Evolutionary conservation across 2,888 invertebrate genomes (phyloP), one percentile per base, ranked within the genome.

Genomic region (Lathronympha strigana): DNA sequence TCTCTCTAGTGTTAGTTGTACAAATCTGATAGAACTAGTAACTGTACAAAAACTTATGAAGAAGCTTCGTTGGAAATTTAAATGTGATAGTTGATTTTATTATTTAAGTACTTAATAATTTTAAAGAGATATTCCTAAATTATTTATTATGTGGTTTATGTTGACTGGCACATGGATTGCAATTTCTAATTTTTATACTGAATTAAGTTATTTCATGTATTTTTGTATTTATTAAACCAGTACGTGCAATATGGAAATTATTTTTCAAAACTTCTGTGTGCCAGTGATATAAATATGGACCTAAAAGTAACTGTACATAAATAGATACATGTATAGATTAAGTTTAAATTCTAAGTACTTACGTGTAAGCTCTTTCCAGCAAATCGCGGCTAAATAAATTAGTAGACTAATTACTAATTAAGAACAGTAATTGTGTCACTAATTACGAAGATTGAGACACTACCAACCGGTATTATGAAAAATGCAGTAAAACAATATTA

Each of bases 51-150:
- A 77, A 79, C 74, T 76, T 79, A 77, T 76, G 77, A 79, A 82
- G 84, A 87, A 81, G 87, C 89, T 90, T 90, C 84, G 83, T 90
- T 90, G 81, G 83, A 87, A 84, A 87, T 75, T 75, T 92, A 88
- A 90, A 91, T 92, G 92, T 92, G 91, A 92, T 92, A 92, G 90
- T 90, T 90, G 86, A 87, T 86, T 86, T 84, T 88, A 79, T 80
- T 79, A 85, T 84, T 85, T 89, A 88, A 89, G 91, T 92, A 92
- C 88, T 90, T 91, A 90, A 89, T 88, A 82, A 45, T 83, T 85
- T 82, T 84, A 85, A 83, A 88, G 82, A 87, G 80, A 84, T 90
- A 87, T 86, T 81, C 79, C 78, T 90, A 90, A 91, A 90, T 90
- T 90, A 92, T 91, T 92, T 92, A 90, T 90, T 90, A 73, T 75